Evolutionary conservation across 2,113 vertebrate genomes (phyloP).

Genomic region (Lophius piscatorius): DNA sequence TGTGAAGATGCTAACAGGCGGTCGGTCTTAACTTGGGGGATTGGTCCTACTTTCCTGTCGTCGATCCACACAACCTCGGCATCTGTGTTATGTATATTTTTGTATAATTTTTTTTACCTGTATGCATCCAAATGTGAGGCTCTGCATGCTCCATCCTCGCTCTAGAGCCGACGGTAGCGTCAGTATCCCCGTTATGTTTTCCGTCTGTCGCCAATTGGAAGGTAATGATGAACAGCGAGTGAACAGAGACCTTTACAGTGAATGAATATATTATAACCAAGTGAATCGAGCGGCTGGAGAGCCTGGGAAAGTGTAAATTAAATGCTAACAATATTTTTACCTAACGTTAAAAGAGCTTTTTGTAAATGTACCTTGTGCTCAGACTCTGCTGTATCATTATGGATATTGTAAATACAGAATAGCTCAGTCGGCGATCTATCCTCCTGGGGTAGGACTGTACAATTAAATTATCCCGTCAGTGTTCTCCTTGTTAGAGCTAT

Average conservation of each 20-base stretch:
- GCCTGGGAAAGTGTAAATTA: constrained; percentile 75
- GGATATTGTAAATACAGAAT: constrained; percentile 85
- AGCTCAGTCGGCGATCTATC: constrained; percentile 70
- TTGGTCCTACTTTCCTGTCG: constrained; percentile 17
- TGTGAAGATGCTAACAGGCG: constrained; percentile 56
- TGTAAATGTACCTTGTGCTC: constrained; percentile 89
- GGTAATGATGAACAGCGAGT: constrained; percentile 35
- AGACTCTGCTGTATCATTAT: constrained; percentile 85
- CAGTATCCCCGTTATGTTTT: constrained; percentile 35
- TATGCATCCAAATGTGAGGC: constrained; percentile 45
- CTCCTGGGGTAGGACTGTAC: constrained; percentile 60
- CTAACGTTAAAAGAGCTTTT: constrained; percentile 78
- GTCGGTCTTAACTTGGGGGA: constrained; percentile 46
- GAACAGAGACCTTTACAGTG: constrained; percentile 48
- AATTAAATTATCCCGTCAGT: constrained; percentile 66
- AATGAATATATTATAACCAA: constrained; percentile 65
- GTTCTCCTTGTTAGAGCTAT: constrained; percentile 62
- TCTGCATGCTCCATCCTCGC: constrained; percentile 63
- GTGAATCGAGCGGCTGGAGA: constrained; percentile 59
- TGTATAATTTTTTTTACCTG: constrained; percentile 55
- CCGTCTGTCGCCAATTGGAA: constrained; percentile 62
- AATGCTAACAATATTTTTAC: constrained; percentile 80
- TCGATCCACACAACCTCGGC: constrained; percentile 37
- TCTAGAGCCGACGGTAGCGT: constrained; percentile 64
- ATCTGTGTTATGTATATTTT: constrained; percentile 75